Base-by-base conservation (phyloP, 2,888 invertebrate genomes). In the Nyleta sp. region DNA sequence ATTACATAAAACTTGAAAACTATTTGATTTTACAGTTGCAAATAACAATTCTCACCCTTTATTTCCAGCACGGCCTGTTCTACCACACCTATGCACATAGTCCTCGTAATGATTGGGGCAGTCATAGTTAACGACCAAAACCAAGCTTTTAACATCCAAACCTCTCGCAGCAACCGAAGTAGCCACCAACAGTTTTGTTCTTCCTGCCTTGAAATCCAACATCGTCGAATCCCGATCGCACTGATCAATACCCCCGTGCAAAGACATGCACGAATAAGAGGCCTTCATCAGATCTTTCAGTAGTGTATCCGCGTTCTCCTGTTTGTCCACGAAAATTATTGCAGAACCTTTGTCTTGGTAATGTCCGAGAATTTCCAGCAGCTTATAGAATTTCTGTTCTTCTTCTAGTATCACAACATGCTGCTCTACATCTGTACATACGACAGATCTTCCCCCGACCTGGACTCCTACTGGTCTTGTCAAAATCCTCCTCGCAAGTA, bases 21-120 rank as follows among this genome's bases (percentile, higher is more conserved):
- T n/a, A n/a, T n/a, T n/a, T n/a, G n/a, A n/a, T n/a, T n/a, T n/a
- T n/a, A n/a, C n/a, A n/a, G n/a, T n/a, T n/a, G n/a, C n/a, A n/a
- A n/a, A n/a, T n/a, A n/a, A n/a, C n/a, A n/a, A n/a, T n/a, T n/a
- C n/a, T n/a, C 71, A 88, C 4, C 99, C 99, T 90, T 98, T 98
- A 91, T 98, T 98, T 0, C 99, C 99, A 0, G 97, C 97, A 17
- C 97, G 93, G 0, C 97, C 97, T 0, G 97, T 97, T 70, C 97
- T 93, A 0, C 97, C 98, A 91, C 98, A 99, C 88, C 99, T 94
- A 91, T 99, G 99, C 17, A 99, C 99, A 91, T 99, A 99, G 91
- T 99, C 99, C 91, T 99, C 99, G 88, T 99, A 99, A 91, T 99
- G 99, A 91, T 99, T 99, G 0, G 99, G 99, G 87, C 98, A 99